These are phyloP conservation scores for Montipora foliosa DNA, from an alignment of 64 coral and sea anemone genomes.

Conservation along the genomic window DNA sequence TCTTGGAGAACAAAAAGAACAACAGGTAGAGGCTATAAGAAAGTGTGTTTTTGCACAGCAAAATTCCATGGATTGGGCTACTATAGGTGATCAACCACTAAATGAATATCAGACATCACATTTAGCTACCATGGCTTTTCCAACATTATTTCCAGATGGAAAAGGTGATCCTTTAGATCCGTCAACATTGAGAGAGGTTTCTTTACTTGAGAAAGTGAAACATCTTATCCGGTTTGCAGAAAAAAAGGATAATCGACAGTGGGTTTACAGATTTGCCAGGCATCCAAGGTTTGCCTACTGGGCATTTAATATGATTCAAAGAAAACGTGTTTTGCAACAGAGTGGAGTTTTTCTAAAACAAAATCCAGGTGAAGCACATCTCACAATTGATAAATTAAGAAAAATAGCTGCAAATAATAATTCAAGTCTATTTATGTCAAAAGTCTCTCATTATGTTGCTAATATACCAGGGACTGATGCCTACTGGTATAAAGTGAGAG, in stretches of 20 bases:
- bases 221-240: slow-evolving; percentile 50
- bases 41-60: neutral
- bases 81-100: neutral
- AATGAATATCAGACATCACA: too few relatives aligned
- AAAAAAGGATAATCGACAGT: slow-evolving; percentile 36
- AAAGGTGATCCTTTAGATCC: slow-evolving; percentile 45
- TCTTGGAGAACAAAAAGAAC: slow-evolving; percentile 55
- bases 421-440: neutral
- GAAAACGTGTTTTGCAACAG: neutral
- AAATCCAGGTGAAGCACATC: too few relatives aligned
- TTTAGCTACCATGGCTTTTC: too few relatives aligned
- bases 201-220: slow-evolving; percentile 17
- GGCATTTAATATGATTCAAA: slow-evolving; percentile 55
- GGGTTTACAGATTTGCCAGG: slow-evolving; percentile 48
- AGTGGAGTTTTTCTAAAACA: too few relatives aligned
- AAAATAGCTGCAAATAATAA: slow-evolving; percentile 41
- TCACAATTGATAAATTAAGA: slow-evolving; percentile 2
- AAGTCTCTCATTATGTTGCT: too few relatives aligned
- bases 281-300: slow-evolving; percentile 57
- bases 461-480: too few relatives aligned
- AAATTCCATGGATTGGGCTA: slow-evolving; percentile 22
- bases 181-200: neutral
- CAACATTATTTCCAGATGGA: slow-evolving; percentile 39
- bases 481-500: too few relatives aligned
- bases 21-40: slow-evolving; percentile 52